These are phyloP conservation scores for Atherinosoma microstoma DNA, from an alignment of 2,797 vertebrate species.

Conservation along the genomic window DNA sequence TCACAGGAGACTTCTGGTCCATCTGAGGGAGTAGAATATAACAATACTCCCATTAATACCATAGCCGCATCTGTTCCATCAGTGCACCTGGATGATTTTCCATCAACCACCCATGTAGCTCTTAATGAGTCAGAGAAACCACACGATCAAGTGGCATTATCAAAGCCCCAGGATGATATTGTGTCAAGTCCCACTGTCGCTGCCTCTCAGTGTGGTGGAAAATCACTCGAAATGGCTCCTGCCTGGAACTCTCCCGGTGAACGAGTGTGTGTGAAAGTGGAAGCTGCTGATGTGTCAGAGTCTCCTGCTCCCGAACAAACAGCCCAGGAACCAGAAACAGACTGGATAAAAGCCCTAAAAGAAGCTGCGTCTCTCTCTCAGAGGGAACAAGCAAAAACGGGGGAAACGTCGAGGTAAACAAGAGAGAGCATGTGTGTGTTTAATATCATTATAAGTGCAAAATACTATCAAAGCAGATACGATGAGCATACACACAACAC, in stretches of 20 bases:
- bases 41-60: slow-evolving; percentile 1
- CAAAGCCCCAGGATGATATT: slow-evolving; percentile 24
- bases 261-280: slow-evolving; percentile 29
- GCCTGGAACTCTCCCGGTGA: slow-evolving; percentile 17
- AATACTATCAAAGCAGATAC: slow-evolving; percentile 4
- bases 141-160: slow-evolving; percentile 19
- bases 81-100: slow-evolving; percentile 15
- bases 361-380: slow-evolving; percentile 70
- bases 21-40: slow-evolving; percentile 26
- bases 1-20: slow-evolving; percentile 9
- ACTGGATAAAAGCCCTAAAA: slow-evolving; percentile 79
- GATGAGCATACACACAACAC: neutral
- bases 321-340: slow-evolving; percentile 46
- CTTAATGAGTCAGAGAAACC: slow-evolving; percentile 27
- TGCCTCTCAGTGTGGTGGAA: slow-evolving; percentile 19
- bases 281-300: slow-evolving; percentile 24
- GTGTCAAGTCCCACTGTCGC: neutral
- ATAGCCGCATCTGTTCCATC: slow-evolving; percentile 22
- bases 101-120: neutral
- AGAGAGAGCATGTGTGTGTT: slow-evolving; percentile 34
- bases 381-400: slow-evolving; percentile 57
- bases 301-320: slow-evolving; percentile 23
- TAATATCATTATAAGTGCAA: slow-evolving; percentile 18
- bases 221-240: slow-evolving; percentile 21
- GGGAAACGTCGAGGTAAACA: slow-evolving; percentile 79